Evolutionary conservation across 2,113 vertebrate species (phyloP).

Genomic region (Syrmaticus mikado): DNA sequence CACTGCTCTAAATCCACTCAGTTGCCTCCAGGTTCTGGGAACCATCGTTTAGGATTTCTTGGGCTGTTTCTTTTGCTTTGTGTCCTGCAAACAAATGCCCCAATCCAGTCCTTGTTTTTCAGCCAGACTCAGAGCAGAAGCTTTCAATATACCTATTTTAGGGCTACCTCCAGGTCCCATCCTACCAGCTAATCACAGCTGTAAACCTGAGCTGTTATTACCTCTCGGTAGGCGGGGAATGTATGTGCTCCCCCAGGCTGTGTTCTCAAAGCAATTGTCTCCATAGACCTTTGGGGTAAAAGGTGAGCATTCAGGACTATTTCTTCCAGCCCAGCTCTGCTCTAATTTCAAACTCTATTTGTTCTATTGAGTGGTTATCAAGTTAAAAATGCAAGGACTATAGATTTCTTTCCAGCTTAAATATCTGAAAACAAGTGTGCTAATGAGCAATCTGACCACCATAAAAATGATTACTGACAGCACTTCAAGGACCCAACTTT

Average conservation of each 20-base stretch:
- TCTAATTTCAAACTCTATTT: slow-evolving; percentile 53
- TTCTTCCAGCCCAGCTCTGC: background rate
- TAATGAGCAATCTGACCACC: slow-evolving; percentile 62
- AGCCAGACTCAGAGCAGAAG: background rate
- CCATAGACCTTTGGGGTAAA: background rate
- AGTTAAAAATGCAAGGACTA: slow-evolving; percentile 74
- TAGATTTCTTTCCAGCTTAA: slow-evolving; percentile 69
- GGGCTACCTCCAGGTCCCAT: background rate
- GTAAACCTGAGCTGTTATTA: background rate
- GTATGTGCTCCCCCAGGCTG: background rate
- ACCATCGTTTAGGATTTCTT: background rate
- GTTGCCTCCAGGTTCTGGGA: background rate
- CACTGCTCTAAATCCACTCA: background rate
- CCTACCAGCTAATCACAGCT: background rate
- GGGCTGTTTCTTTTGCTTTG: background rate
- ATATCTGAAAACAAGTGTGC: slow-evolving; percentile 63
- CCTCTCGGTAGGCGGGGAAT: background rate
- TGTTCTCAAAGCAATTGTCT: background rate
- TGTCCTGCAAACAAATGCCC: background rate
- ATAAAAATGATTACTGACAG: slow-evolving; percentile 60
- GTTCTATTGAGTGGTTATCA: slow-evolving; percentile 59
- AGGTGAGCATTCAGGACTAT: background rate
- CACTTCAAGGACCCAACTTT: slow-evolving; percentile 41
- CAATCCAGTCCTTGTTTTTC: background rate
- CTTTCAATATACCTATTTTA: background rate